phyloP scores from a whole-genome alignment of 2,113 vertebrate species.

The Phrynosoma platyrhinos region DNA sequence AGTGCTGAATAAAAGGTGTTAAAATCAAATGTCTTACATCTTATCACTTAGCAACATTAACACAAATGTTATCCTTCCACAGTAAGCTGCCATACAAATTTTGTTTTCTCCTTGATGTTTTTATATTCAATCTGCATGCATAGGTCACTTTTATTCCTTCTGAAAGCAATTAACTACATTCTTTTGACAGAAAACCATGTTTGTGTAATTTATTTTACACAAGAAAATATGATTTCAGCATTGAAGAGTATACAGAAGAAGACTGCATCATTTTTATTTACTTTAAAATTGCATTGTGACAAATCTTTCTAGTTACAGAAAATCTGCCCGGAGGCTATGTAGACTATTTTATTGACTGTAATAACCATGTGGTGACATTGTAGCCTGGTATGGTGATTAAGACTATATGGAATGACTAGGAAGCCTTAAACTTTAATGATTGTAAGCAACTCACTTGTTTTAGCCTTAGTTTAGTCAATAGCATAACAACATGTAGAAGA shows the following conservation, averaged over 20 bases:
- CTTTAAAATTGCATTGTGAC: not conserved
- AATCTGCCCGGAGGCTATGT: not conserved
- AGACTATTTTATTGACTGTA: not conserved
- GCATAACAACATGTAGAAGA: too few relatives aligned
- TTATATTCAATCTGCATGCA: not conserved
- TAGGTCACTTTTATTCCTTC: conserved; percentile 20
- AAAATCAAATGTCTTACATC: conserved; percentile 23
- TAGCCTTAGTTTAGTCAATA: too few relatives aligned
- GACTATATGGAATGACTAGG: not conserved
- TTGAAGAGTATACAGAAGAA: conserved; percentile 14
- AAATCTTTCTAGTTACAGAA: not conserved
- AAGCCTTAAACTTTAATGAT: not conserved
- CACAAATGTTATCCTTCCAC: conserved; percentile 30
- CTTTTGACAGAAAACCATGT: not conserved
- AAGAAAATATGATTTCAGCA: not conserved
- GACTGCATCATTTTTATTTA: conserved; percentile 17
- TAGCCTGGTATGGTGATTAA: not conserved
- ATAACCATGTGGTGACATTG: not conserved
- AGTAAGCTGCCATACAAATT: not conserved
- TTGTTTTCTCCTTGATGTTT: conserved; percentile 9
- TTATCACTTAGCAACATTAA: conserved; percentile 29
- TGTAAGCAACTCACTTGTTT: not conserved
- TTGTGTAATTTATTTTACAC: not conserved
- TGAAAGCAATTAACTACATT: conserved; percentile 8
- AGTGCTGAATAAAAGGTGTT: conserved; percentile 13